Conservation (phyloP, 2,797 vertebrate species). For the Malurus leucopterus region DNA sequence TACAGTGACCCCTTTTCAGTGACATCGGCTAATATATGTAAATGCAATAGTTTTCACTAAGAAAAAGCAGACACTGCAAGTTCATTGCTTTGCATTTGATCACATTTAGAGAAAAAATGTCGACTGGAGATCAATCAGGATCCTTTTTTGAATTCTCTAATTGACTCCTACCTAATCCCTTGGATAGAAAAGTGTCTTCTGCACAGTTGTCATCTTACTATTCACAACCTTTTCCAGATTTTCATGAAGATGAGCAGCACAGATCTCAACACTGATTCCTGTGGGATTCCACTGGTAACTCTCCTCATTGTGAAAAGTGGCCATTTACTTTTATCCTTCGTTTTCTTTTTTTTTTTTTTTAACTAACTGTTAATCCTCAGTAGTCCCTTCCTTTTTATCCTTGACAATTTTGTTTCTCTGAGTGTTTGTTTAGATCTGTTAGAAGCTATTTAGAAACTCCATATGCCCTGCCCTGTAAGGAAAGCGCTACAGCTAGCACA, state of each 20-base stretch:
- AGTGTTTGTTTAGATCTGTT: neutral
- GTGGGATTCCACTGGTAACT: constrained; percentile 17
- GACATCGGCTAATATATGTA: neutral
- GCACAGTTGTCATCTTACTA: neutral
- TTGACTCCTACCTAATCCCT: neutral
- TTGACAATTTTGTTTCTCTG: neutral
- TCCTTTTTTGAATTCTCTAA: neutral
- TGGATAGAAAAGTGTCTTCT: neutral
- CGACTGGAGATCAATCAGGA: neutral
- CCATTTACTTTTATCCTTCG: neutral
- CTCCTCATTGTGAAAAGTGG: constrained; percentile 7
- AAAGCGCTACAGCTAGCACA: neutral
- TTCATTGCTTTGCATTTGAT: neutral
- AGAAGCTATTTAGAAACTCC: neutral
- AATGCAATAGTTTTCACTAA: neutral
- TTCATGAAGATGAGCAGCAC: constrained; percentile 3
- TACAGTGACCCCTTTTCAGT: neutral
- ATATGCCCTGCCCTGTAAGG: neutral
- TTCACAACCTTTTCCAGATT: constrained; percentile 1
- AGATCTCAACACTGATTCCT: neutral
- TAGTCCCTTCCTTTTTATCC: neutral
- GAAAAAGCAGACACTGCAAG: neutral
- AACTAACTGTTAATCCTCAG: neutral
- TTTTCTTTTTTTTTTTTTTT: neutral
- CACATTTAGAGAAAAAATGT: neutral